phyloP scores from a whole-genome alignment of 2,888 invertebrate genomes.

The Drosophila neonasuta region DNA sequence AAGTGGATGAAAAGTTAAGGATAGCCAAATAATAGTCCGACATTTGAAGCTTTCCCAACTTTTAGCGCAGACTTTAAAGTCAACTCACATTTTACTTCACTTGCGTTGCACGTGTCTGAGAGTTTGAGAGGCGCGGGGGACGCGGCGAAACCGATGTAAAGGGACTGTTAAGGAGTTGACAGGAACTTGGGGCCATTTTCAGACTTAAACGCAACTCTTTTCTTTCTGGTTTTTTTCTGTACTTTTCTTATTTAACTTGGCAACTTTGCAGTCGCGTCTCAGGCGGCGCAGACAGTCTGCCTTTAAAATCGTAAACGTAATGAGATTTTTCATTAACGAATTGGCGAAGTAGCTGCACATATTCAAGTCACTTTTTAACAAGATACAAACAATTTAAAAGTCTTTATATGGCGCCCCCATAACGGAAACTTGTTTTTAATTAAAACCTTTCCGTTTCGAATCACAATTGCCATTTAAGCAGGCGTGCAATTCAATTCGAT shows the following conservation, averaged over 20 bases:
- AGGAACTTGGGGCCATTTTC: constrained; percentile 13
- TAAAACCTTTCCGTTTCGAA: constrained; percentile 57
- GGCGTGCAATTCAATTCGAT: constrained; percentile 66
- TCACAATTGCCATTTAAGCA: constrained; percentile 51
- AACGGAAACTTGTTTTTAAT: constrained; percentile 71
- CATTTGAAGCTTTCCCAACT: constrained; percentile 15
- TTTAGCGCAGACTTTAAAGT: constrained; percentile 42
- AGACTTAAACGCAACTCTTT: constrained; percentile 47
- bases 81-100: constrained; percentile 20
- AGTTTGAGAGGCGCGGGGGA: constrained; percentile 3
- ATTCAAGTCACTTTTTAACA: constrained; percentile 53
- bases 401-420: constrained; percentile 53
- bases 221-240: background rate
- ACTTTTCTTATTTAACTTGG: constrained; percentile 58
- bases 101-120: constrained; percentile 48
- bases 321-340: constrained; percentile 47
- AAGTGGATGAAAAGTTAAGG: constrained; percentile 63
- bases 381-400: constrained; percentile 25
- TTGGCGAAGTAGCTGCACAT: constrained; percentile 22
- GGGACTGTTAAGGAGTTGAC: constrained; percentile 1
- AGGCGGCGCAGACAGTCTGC: constrained; percentile 1
- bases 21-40: constrained; percentile 46
- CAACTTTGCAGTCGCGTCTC: constrained; percentile 66
- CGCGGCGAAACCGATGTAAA: background rate
- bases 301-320: constrained; percentile 44